phyloP scores from a whole-genome alignment of 2,888 invertebrate species.

The Diadegma fenestrale region DNA sequence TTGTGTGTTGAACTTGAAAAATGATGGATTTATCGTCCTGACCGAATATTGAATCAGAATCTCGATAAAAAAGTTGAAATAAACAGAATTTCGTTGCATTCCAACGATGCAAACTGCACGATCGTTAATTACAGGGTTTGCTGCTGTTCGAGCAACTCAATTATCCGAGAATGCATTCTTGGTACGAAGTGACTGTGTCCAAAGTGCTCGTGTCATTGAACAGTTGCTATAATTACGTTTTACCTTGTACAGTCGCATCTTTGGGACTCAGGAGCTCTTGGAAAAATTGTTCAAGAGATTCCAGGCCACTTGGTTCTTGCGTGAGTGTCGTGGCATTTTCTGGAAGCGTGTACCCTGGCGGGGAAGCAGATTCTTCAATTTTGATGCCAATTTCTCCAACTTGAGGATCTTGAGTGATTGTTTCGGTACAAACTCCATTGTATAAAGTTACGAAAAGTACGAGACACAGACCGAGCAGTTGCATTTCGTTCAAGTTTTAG shows the following conservation, averaged over 20 bases:
- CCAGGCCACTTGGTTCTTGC: slow-evolving; percentile 3
- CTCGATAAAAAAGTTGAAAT: too few species aligned
- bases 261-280: slow-evolving; percentile 1
- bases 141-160: neutral
- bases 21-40: too few species aligned
- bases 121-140: neutral
- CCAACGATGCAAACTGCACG: too few species aligned
- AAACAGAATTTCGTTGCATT: too few species aligned
- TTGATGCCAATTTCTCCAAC: neutral
- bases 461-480: slow-evolving; percentile 32
- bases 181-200: neutral
- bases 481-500: slow-evolving; percentile 35
- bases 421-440: slow-evolving; percentile 22
- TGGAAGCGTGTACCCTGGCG: neutral
- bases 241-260: slow-evolving; percentile 4
- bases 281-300: slow-evolving; percentile 14
- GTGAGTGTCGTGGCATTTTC: slow-evolving; percentile 5
- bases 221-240: slow-evolving; percentile 1
- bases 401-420: neutral
- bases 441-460: slow-evolving; percentile 28
- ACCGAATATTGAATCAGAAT: too few species aligned
- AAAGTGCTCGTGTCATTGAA: neutral
- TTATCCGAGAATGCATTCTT: neutral
- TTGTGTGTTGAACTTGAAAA: too few species aligned
- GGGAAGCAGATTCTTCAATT: slow-evolving; percentile 11